Evolutionary conservation across 2,888 invertebrate genomes (phyloP).

Genomic region (Willowsia nigromaculata): DNA sequence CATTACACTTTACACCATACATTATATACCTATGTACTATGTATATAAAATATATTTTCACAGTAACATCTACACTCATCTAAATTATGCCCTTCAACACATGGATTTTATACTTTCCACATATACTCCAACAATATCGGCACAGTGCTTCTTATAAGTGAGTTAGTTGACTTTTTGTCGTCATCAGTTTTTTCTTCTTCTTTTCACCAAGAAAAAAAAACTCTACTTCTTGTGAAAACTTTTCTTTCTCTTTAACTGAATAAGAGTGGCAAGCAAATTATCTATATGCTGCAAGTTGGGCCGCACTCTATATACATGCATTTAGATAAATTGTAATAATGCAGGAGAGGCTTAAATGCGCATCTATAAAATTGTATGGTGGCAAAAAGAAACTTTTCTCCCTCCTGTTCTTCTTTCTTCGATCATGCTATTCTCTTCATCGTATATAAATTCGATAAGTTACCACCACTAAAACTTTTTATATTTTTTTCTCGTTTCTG

Average conservation of each 20-base stretch:
- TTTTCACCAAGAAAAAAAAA: conserved; percentile 12
- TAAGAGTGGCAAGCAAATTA: conserved; percentile 35
- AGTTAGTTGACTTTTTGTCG: conserved; percentile 49
- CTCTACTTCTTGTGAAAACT: not conserved
- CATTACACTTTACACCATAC: not conserved
- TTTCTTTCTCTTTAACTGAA: conserved; percentile 11
- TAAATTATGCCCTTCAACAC: conserved; percentile 44
- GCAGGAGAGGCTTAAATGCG: not conserved
- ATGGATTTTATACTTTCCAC: not conserved
- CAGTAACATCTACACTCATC: not conserved
- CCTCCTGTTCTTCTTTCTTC: not conserved
- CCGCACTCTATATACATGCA: not conserved
- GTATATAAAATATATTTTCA: not conserved
- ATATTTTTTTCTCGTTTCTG: not conserved
- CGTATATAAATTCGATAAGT: conserved; percentile 17
- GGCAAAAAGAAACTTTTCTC: not conserved
- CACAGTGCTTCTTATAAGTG: conserved; percentile 18
- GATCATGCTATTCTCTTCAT: conserved; percentile 1
- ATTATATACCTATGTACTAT: not conserved
- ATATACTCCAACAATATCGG: not conserved
- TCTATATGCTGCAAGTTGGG: not conserved
- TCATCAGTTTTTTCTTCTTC: conserved; percentile 14
- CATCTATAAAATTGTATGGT: conserved; percentile 28
- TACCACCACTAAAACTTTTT: conserved; percentile 29
- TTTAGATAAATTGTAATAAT: conserved; percentile 14